Base-by-base conservation (phyloP, 1,140 invertebrate species). In the Sarcophaga peregrina region DNA sequence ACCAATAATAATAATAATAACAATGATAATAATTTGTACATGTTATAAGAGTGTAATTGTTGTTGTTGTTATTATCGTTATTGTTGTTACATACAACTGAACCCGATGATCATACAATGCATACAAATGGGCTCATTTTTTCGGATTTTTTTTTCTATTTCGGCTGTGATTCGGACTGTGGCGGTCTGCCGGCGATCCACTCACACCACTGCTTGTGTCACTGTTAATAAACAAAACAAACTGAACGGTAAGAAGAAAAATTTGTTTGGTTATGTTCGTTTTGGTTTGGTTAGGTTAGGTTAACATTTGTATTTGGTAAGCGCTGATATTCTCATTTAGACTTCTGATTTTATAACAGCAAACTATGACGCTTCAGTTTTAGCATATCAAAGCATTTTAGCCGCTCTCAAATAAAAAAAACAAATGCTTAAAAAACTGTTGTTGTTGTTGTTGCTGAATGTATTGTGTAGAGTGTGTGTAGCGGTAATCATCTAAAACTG, bases 401-500 rank as follows among this genome's bases (percentile, higher is more conserved):
- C 75, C 75, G 75, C 75, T 72, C 47, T 17, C 13, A 37, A 37
- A 37, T n/a, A n/a, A n/a, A n/a, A n/a, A n/a, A n/a, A 13, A 58
- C 52, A 58, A 58, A n/a, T 58, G n/a, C 5, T n/a, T 58, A 58
- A 13, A 58, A 58, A n/a, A 15, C 15, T 1, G n/a, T 58, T 13
- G 15, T n/a, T 58, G n/a, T 15, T 11, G 3, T n/a, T 58, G 11
- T n/a, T 15, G 5, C 11, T 58, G n/a, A 11, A 58, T 58, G n/a
- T 13, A 15, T 15, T 62, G 6, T 62, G n/a, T 76, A 48, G 10
- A 15, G n/a, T 15, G 17, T 78, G n/a, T 15, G 17, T 78, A 52
- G 75, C 75, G 75, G 75, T 78, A 78, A 78, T 78, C 75, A 78
- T 78, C 75, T 78, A 78, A 78, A 78, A 78, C 20, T 13, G 50